Evolutionary conservation across 2,888 invertebrate species (phyloP).

Genomic region (Reticulitermes lucifugus): DNA sequence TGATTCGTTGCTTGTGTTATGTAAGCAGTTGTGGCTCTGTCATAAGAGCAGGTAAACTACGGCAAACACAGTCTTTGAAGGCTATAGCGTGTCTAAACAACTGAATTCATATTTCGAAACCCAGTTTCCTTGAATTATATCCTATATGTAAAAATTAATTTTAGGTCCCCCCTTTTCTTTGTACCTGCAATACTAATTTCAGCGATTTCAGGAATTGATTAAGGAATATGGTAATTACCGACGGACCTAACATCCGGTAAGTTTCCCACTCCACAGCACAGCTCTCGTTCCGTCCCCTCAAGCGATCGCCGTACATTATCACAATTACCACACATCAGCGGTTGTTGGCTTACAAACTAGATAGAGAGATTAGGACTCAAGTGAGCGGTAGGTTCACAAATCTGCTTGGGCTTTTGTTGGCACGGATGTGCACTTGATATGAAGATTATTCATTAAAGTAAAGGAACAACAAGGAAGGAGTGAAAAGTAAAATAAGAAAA

Average conservation of each 20-base stretch:
- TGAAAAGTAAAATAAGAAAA: constrained; percentile 3
- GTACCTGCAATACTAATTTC: background rate
- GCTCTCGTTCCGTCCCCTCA: background rate
- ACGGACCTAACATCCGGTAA: background rate
- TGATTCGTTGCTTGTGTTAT: too few species aligned
- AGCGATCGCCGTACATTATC: background rate
- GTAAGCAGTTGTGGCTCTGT: background rate
- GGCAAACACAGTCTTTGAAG: too few species aligned
- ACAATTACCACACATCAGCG: background rate
- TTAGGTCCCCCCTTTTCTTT: background rate
- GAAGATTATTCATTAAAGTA: constrained; percentile 10
- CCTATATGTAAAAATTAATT: constrained; percentile 4
- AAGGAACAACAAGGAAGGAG: constrained; percentile 5
- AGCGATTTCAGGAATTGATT: constrained; percentile 33
- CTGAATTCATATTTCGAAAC: background rate
- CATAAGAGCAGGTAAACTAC: background rate
- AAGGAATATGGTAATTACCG: constrained; percentile 7
- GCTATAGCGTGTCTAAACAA: background rate
- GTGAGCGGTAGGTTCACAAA: background rate
- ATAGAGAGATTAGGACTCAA: background rate
- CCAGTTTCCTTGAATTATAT: background rate
- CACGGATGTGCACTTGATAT: background rate
- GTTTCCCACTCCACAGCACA: background rate
- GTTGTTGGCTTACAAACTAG: background rate
- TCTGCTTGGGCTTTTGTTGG: background rate